These are phyloP conservation scores for Ernsta delagoae DNA, from an alignment of 2,888 invertebrate genomes.

Conservation along the genomic window DNA sequence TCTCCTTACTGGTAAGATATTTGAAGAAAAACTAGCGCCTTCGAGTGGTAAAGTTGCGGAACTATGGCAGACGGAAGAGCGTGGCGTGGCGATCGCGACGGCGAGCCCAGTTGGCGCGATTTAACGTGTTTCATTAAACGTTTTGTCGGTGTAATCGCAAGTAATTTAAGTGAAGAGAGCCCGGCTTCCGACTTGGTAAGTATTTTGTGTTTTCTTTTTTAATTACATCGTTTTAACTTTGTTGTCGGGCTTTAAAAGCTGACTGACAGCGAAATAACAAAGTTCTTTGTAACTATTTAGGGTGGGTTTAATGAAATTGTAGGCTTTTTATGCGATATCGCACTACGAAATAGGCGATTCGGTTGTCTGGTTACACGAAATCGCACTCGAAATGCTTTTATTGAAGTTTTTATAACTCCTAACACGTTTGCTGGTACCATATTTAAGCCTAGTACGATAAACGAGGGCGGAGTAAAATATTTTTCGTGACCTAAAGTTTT, in stretches of 20 bases:
- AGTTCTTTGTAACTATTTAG: constrained; percentile 82
- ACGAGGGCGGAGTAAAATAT: constrained; percentile 4
- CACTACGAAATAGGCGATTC: constrained; percentile 60
- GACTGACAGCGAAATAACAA: constrained; percentile 84
- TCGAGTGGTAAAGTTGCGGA: constrained; percentile 78
- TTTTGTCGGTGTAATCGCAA: constrained; percentile 84
- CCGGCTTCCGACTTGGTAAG: constrained; percentile 84
- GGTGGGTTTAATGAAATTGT: constrained; percentile 77
- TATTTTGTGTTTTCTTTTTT: constrained; percentile 85
- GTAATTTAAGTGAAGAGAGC: constrained; percentile 84
- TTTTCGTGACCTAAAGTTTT: not conserved
- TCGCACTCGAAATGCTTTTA: constrained; percentile 44
- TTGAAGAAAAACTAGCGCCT: constrained; percentile 82
- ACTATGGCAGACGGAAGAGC: constrained; percentile 62
- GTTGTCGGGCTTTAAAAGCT: constrained; percentile 82
- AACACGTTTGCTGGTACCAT: constrained; percentile 37
- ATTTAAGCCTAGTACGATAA: constrained; percentile 28
- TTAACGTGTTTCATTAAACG: constrained; percentile 84
- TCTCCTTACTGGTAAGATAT: constrained; percentile 83
- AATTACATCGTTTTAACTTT: constrained; percentile 85
- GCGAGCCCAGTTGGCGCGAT: constrained; percentile 78
- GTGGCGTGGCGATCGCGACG: constrained; percentile 50
- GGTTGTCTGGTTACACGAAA: constrained; percentile 50
- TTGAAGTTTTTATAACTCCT: constrained; percentile 43
- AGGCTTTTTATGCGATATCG: constrained; percentile 67